Conservation (phyloP, 2,888 invertebrate genomes). For the Drosophila merina region DNA sequence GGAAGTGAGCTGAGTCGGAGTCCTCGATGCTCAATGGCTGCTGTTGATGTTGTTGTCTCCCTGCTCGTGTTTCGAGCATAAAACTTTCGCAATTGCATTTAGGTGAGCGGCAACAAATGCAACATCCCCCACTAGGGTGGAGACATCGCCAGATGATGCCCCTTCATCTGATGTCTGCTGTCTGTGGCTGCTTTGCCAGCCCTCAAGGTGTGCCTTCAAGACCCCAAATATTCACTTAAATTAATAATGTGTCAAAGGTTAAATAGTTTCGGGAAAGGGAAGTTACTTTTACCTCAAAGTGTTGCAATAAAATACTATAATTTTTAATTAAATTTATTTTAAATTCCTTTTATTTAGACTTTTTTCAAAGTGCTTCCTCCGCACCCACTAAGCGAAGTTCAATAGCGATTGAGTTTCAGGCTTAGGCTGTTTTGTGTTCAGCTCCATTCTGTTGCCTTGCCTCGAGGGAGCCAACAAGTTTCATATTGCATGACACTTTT, state of each 20-base stretch:
- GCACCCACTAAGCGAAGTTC: slow-evolving; percentile 48
- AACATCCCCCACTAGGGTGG: neutral
- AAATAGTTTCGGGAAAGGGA: no score
- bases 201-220: slow-evolving; percentile 65
- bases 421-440: slow-evolving; percentile 29
- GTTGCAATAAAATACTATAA: no score
- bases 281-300: no score
- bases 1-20: slow-evolving; percentile 42
- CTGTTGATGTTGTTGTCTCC: slow-evolving; percentile 2
- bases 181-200: slow-evolving; percentile 56
- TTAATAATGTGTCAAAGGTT: neutral
- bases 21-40: slow-evolving; percentile 6
- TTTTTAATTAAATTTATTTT: neutral
- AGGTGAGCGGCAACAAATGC: slow-evolving; percentile 26
- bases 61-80: slow-evolving; percentile 52
- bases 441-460: slow-evolving; percentile 23
- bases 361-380: slow-evolving; percentile 1
- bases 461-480: slow-evolving; percentile 14
- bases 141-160: slow-evolving; percentile 22
- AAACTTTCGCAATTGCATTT: slow-evolving; percentile 70
- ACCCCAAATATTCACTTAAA: slow-evolving; percentile 13
- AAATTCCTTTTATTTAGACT: neutral
- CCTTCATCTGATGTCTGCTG: slow-evolving; percentile 27
- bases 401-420: slow-evolving; percentile 43
- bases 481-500: slow-evolving; percentile 34